Percentiles rank a stretch among this genome's conserved stretches.
Evolutionary conservation across 2,113 vertebrate species (phyloP).

Genomic region (Fulica atra): DNA sequence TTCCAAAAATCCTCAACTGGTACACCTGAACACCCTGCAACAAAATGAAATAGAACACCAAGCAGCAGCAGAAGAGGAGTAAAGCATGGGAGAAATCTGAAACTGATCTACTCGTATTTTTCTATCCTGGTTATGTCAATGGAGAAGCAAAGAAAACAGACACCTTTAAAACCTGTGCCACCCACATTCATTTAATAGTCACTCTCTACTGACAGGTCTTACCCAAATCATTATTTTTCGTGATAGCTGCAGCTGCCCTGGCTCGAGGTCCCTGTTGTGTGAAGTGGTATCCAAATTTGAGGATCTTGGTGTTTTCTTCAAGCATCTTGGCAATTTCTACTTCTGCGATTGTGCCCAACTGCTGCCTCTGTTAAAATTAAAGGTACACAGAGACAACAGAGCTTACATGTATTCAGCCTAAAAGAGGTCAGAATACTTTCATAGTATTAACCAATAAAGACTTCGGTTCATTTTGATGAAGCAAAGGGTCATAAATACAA

Average conservation of each 20-base stretch:
- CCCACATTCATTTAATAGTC: background rate
- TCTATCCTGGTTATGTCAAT: background rate
- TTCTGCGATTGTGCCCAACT: constrained; percentile 90
- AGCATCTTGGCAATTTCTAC: constrained; percentile 98
- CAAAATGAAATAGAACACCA: background rate
- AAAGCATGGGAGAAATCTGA: background rate
- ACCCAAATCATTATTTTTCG: constrained; percentile 98
- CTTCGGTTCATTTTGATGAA: background rate
- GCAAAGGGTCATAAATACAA: background rate
- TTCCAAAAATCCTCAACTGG: background rate
- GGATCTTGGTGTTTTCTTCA: constrained; percentile 89
- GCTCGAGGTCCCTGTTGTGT: constrained; percentile 93
- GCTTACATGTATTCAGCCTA: background rate
- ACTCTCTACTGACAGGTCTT: constrained; percentile 32
- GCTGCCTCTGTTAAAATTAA: constrained; percentile 86
- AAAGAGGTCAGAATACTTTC: background rate
- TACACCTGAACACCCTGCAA: background rate
- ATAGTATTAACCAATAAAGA: background rate
- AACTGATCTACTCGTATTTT: background rate
- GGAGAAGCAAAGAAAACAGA: background rate
- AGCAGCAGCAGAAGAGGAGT: background rate
- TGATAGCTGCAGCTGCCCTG: constrained; percentile 92
- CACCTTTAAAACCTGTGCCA: background rate
- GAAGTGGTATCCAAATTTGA: constrained; percentile 97
- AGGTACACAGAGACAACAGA: background rate